These are phyloP conservation scores for Rhynchomys soricoides DNA, from an alignment of 2,113 vertebrate species.

Conservation along the genomic window DNA sequence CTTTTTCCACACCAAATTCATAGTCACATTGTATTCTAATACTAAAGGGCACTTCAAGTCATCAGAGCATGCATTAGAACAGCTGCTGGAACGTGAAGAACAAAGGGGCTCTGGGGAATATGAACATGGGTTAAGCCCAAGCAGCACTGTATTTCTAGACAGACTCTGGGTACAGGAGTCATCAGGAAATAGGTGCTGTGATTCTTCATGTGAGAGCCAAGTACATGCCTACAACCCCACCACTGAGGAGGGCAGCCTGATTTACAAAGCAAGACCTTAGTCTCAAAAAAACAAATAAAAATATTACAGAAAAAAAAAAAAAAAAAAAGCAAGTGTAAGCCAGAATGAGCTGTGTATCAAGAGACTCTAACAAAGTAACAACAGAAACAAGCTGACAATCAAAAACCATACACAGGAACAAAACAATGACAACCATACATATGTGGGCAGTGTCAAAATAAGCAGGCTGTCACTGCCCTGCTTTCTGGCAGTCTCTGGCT, in stretches of 20 bases:
- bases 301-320: background rate
- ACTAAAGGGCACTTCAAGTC: background rate
- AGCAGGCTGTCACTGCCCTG: background rate
- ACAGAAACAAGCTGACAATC: background rate
- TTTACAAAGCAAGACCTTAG: background rate
- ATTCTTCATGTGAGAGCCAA: background rate
- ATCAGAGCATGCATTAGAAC: background rate
- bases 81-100: background rate
- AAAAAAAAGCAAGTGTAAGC: background rate
- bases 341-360: background rate
- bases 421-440: background rate
- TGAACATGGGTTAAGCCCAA: background rate
- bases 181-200: background rate
- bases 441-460: background rate
- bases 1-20: constrained; percentile 31
- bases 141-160: background rate
- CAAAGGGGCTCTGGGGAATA: background rate
- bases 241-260: background rate
- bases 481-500: background rate
- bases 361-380: background rate
- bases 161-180: background rate
- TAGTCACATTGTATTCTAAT: background rate
- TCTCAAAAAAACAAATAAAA: background rate
- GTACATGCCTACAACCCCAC: background rate
- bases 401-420: background rate